Evolutionary conservation across 2,113 vertebrate species (phyloP), one percentile per base, ranked within the genome.

Genomic region (Stegastes partitus): DNA sequence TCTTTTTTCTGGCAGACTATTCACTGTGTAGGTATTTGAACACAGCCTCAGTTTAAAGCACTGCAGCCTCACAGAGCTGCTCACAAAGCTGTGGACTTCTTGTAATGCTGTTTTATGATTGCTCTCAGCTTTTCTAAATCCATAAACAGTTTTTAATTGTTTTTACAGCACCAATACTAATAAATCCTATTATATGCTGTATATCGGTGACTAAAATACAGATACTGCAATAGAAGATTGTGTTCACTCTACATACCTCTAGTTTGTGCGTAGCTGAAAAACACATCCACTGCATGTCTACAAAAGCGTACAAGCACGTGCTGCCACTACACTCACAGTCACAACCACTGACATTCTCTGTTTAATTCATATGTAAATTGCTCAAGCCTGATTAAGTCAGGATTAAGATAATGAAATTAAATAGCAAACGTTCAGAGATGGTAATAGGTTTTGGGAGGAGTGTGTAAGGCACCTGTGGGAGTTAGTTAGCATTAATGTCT

Each of bases 361-460:
- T 76, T 70, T 57, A 50, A 81, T 85, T 83, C 58, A 65, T 67
- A 68, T 85, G 75, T 66, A 74, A 89, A 86, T 77, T 65, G 50
- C 53, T 51, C 10, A 19, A 56, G 5, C 25, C 53, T 82, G 56
- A 81, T 79, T 75, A 75, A 81, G 56, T 72, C 75, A 55, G 65
- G 37, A 85, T 83, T 67, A 67, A 74, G 64, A 79, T 79, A 68
- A 83, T 74, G 23, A 73, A 83, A 85, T 79, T 58, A 73, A 88
- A 82, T 0, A 47, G 59, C 56, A 62, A 68, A 82, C 62, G 23
- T 71, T 78, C 67, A 55, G 21, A 83, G 66, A 79, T 77, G 71
- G 9, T 75, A 75, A 75, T 72, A 58, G 66, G 55, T 66, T 85
- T 75, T 61, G 22, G 49, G 22, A 28, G 10, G 64, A 21, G 64